Conservation (phyloP, 1,140 invertebrate genomes). For the Cyphomyrmex costatus region DNA sequence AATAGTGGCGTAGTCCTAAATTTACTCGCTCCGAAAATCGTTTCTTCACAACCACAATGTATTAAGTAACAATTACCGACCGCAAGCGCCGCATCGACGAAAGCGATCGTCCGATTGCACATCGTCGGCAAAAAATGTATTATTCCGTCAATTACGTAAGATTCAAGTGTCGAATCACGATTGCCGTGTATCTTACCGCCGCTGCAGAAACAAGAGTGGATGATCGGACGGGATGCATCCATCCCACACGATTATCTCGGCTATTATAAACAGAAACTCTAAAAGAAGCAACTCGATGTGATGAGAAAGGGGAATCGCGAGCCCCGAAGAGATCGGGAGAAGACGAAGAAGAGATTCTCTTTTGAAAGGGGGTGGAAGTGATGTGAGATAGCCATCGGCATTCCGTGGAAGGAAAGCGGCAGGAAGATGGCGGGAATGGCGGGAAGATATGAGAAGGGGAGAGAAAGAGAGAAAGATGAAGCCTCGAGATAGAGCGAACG, state of each 20-base stretch:
- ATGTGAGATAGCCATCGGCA: conserved; percentile 72
- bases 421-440: conserved; percentile 51
- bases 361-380: conserved; percentile 67
- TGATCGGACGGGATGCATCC: conserved; percentile 31
- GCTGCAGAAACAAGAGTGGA: conserved; percentile 37
- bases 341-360: conserved; percentile 58
- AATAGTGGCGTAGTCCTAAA: conserved; percentile 44
- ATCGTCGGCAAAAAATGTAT: conserved; percentile 43
- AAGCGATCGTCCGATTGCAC: conserved; percentile 3
- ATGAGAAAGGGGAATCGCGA: conserved; percentile 57
- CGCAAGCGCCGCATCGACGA: conserved; percentile 18
- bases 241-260: conserved; percentile 52
- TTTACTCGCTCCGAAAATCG: conserved; percentile 28
- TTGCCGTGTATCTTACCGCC: conserved; percentile 37
- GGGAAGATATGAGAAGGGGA: conserved; percentile 41
- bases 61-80: conserved; percentile 63
- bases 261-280: conserved; percentile 61
- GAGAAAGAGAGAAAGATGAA: conserved; percentile 58
- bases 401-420: conserved; percentile 58
- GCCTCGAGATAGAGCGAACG: conserved; percentile 68
- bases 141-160: conserved; percentile 58
- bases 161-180: conserved; percentile 49
- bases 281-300: conserved; percentile 58
- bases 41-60: conserved; percentile 43
- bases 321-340: conserved; percentile 62